phyloP scores from a whole-genome alignment of 2,888 invertebrate genomes.

The Microchrysa polita region DNA sequence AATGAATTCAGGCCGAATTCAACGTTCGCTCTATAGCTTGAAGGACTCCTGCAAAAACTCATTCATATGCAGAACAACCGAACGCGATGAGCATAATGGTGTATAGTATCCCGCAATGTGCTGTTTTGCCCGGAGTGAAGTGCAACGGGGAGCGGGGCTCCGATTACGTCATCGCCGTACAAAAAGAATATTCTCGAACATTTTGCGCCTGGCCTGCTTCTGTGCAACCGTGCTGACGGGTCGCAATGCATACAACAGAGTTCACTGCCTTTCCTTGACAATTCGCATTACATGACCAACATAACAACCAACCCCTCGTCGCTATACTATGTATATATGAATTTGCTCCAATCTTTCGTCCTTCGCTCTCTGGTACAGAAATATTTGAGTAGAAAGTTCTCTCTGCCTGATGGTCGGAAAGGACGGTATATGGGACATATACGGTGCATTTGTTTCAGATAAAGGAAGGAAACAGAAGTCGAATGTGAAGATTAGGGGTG shows the following conservation, averaged over 20 bases:
- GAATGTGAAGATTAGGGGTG: too few relatives aligned
- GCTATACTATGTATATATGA: too few relatives aligned
- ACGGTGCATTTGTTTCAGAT: too few relatives aligned
- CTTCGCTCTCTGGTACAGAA: background rate
- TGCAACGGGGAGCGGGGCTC: background rate
- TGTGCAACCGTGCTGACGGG: slow-evolving; percentile 15
- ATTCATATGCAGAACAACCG: slow-evolving; percentile 32
- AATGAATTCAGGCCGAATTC: background rate
- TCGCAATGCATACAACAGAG: slow-evolving; percentile 27
- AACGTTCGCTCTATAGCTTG: background rate
- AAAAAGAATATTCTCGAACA: background rate
- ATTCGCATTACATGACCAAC: slow-evolving; percentile 2
- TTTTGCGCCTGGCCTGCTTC: background rate
- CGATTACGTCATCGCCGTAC: slow-evolving; percentile 25
- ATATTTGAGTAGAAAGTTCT: background rate
- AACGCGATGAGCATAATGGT: background rate
- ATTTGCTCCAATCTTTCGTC: background rate
- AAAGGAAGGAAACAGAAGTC: too few relatives aligned
- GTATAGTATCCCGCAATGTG: background rate
- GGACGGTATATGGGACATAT: background rate
- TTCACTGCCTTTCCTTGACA: slow-evolving; percentile 42
- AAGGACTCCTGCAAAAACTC: background rate
- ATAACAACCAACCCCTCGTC: too few relatives aligned
- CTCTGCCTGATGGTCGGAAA: background rate
- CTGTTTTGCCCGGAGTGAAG: background rate